Evolutionary conservation across 2,113 vertebrate genomes (phyloP).

Genomic region (Aramus guarauna): DNA sequence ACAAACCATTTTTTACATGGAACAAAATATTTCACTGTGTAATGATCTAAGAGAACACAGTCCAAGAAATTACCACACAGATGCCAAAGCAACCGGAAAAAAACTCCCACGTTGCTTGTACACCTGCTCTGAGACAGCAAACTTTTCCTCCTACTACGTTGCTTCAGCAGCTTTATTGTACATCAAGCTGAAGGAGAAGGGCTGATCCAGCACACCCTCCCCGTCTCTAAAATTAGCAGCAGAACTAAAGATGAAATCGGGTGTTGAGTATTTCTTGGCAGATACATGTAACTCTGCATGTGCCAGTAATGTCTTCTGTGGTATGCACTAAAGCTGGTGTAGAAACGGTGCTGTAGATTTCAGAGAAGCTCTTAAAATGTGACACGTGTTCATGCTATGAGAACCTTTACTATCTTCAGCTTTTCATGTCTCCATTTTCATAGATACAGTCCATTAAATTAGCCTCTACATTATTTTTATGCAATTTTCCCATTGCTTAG

Average conservation of each 20-base stretch:
- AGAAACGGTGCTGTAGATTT: not conserved
- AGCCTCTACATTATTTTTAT: not conserved
- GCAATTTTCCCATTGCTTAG: not conserved
- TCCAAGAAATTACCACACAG: not conserved
- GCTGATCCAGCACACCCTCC: not conserved
- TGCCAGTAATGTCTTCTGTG: constrained; percentile 4
- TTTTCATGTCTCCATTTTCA: not conserved
- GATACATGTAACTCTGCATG: not conserved
- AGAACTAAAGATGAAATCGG: constrained; percentile 16
- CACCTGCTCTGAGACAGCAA: constrained; percentile 44
- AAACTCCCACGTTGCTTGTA: not conserved
- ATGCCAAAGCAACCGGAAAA: not conserved
- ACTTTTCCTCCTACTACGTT: not conserved
- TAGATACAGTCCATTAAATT: not conserved
- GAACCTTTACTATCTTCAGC: not conserved
- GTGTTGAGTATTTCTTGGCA: constrained; percentile 38
- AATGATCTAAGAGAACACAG: not conserved
- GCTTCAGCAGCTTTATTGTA: not conserved
- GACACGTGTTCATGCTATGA: not conserved
- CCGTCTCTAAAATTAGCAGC: not conserved
- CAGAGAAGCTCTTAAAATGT: constrained; percentile 12
- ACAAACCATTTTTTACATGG: not conserved
- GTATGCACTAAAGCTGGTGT: constrained; percentile 25
- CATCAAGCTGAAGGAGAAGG: not conserved
- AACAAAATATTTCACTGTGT: not conserved